Evolutionary conservation across 2,888 invertebrate genomes (phyloP).

Genomic region (Homarus gammarus): DNA sequence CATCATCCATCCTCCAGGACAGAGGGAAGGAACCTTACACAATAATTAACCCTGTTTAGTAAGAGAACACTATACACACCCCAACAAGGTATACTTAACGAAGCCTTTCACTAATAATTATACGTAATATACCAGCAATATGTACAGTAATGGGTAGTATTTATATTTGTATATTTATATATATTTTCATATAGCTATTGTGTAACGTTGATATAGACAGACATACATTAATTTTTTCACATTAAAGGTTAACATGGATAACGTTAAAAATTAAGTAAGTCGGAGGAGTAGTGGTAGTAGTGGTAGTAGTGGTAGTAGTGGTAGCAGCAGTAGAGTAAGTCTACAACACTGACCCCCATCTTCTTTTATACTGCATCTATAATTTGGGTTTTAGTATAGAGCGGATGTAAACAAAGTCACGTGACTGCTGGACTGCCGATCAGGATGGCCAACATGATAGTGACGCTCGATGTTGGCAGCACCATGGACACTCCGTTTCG

Average conservation of each 20-base stretch:
- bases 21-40: too few relatives aligned
- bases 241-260: background rate
- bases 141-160: too few relatives aligned
- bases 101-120: too few relatives aligned
- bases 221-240: background rate
- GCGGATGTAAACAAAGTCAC: background rate
- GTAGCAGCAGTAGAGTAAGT: background rate
- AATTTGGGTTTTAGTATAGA: background rate
- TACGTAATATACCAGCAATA: too few relatives aligned
- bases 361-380: background rate
- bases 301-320: too few relatives aligned
- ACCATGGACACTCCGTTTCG: background rate
- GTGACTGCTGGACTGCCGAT: background rate
- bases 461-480: background rate
- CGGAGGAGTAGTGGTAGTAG: too few relatives aligned
- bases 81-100: too few relatives aligned
- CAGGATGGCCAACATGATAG: background rate
- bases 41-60: too few relatives aligned
- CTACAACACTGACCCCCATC: background rate
- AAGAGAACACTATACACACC: too few relatives aligned
- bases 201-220: background rate
- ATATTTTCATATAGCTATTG: background rate
- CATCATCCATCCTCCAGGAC: too few relatives aligned
- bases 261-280: background rate
- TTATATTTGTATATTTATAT: background rate